Evolutionary conservation across 2,113 vertebrate genomes (phyloP).

Genomic region (Cinclus cinclus): DNA sequence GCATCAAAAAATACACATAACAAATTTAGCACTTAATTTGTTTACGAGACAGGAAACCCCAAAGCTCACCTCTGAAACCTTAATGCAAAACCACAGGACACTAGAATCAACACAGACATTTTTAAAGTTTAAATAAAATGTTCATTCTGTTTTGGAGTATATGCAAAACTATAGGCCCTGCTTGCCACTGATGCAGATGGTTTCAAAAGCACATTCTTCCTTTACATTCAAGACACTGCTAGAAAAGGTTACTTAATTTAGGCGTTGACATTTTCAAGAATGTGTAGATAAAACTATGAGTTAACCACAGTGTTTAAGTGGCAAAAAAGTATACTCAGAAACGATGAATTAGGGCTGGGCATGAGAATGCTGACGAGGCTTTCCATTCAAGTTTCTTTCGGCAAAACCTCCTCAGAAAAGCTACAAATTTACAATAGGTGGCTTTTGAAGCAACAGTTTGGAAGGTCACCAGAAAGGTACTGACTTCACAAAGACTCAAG

Average conservation of each 20-base stretch:
- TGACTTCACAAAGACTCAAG: not conserved
- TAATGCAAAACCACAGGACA: not conserved
- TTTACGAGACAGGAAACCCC: not conserved
- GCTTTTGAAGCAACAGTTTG: not conserved
- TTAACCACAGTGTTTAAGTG: not conserved
- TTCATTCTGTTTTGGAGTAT: not conserved
- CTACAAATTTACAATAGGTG: not conserved
- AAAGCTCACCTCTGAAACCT: not conserved
- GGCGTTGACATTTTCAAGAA: not conserved
- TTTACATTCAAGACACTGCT: not conserved
- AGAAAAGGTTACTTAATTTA: not conserved
- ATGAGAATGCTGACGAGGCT: not conserved
- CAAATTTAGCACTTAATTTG: not conserved
- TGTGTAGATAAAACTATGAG: not conserved
- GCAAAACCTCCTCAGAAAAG: not conserved
- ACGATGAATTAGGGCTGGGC: not conserved
- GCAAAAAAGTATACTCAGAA: not conserved
- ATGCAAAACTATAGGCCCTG: not conserved
- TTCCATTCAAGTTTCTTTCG: not conserved
- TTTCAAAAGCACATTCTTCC: not conserved
- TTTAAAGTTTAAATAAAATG: not conserved
- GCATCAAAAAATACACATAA: not conserved
- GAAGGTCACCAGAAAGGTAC: constrained; percentile 3
- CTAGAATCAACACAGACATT: not conserved
- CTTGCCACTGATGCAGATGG: not conserved